Evolutionary conservation across 1,140 invertebrate species (phyloP).

Genomic region (Micrasema longulum): DNA sequence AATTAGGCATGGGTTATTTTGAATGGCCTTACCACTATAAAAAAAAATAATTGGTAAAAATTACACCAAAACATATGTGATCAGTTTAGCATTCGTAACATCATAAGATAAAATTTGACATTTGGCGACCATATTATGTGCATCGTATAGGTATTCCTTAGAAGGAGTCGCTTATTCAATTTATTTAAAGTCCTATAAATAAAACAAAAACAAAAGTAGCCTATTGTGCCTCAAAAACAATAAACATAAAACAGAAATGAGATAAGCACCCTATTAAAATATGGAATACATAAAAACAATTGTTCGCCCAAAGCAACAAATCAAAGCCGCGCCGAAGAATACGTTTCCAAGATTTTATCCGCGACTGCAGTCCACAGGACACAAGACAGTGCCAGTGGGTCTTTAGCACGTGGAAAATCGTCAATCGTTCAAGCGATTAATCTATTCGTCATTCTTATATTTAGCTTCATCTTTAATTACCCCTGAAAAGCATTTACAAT

Average conservation of each 20-base stretch:
- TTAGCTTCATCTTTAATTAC: too few species aligned
- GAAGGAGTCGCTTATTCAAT: slow-evolving; percentile 30
- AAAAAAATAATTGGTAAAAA: too few species aligned
- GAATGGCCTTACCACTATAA: too few species aligned
- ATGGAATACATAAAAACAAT: slow-evolving; percentile 52
- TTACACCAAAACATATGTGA: too few species aligned
- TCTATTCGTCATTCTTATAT: too few species aligned
- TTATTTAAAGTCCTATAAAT: slow-evolving; percentile 16
- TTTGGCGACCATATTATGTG: too few species aligned
- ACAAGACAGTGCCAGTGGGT: background rate
- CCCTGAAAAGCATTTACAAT: too few species aligned
- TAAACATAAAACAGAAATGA: slow-evolving; percentile 47
- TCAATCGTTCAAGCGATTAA: too few species aligned
- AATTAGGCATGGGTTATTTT: too few species aligned
- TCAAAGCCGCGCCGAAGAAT: slow-evolving; percentile 43
- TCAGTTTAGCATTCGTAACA: background rate
- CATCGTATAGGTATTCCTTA: slow-evolving; percentile 11
- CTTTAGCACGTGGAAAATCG: too few species aligned
- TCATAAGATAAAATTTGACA: background rate
- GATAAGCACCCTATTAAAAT: slow-evolving; percentile 51
- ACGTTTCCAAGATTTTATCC: slow-evolving; percentile 43
- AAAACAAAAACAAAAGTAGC: slow-evolving; percentile 34
- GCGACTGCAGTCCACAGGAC: slow-evolving; percentile 18
- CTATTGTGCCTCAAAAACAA: slow-evolving; percentile 39
- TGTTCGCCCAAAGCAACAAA: slow-evolving; percentile 43